phyloP scores from a whole-genome alignment of 1,140 invertebrate species.

The Eupristina koningsbergeri region DNA sequence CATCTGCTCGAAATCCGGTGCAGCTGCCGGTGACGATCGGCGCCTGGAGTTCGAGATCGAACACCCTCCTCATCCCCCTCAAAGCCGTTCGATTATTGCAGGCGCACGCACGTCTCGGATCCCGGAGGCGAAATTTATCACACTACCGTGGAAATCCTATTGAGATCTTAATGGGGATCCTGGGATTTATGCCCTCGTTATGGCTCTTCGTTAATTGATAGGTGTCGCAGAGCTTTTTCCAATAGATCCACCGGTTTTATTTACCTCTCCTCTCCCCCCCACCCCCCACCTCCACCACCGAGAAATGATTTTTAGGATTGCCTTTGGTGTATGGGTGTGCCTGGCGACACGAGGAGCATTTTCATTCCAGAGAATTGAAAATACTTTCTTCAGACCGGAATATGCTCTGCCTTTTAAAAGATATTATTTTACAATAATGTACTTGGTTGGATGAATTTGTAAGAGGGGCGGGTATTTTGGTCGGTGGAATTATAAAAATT shows the following conservation, averaged over 20 bases:
- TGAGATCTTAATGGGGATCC: background rate
- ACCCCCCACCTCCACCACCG: too few relatives aligned
- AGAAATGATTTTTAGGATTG: too few relatives aligned
- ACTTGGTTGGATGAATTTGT: too few relatives aligned
- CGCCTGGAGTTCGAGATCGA: background rate
- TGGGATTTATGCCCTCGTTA: background rate
- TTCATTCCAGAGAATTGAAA: too few relatives aligned
- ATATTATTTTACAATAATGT: too few relatives aligned
- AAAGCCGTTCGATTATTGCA: conserved; percentile 1
- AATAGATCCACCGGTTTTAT: background rate
- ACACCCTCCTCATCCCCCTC: background rate
- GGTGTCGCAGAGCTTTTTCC: background rate
- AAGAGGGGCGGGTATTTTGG: too few relatives aligned
- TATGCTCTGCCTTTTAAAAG: too few relatives aligned
- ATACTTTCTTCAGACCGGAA: too few relatives aligned
- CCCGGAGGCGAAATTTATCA: background rate
- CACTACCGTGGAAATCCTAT: background rate
- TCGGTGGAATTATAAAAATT: too few relatives aligned
- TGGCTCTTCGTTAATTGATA: background rate
- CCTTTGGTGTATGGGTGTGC: too few relatives aligned
- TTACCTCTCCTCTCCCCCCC: background rate
- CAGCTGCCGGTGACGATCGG: background rate
- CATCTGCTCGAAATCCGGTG: conserved; percentile 15
- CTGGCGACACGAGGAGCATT: too few relatives aligned
- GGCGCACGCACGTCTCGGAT: background rate